Conservation (phyloP, 2,797 vertebrate species). For the Acrocephalus scirpaceus region DNA sequence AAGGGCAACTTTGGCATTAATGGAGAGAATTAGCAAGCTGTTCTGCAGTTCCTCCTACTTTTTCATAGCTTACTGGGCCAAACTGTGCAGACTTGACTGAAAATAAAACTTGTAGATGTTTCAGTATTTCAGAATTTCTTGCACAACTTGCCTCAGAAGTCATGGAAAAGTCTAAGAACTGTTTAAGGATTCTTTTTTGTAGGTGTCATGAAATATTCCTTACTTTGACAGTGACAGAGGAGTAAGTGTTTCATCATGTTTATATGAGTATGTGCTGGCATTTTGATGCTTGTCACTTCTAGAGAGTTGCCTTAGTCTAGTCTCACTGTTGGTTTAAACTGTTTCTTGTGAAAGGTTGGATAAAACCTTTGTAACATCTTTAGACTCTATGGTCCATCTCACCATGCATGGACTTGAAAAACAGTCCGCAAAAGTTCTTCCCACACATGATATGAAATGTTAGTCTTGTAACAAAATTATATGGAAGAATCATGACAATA, state of each 20-base stretch:
- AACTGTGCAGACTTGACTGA: constrained; percentile 26
- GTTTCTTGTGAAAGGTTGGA: background rate
- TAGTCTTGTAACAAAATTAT: background rate
- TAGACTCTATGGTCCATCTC: background rate
- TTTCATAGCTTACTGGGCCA: constrained; percentile 24
- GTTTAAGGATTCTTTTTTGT: constrained; percentile 46
- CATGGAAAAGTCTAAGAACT: constrained; percentile 13
- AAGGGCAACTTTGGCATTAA: constrained; percentile 40
- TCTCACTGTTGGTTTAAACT: background rate
- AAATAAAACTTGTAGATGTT: constrained; percentile 39
- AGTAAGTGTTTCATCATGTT: constrained; percentile 30
- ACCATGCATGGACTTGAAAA: background rate
- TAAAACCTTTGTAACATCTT: background rate
- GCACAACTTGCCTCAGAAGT: constrained; percentile 7
- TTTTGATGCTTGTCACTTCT: constrained; percentile 18
- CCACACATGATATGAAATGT: background rate
- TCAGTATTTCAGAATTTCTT: constrained; percentile 25
- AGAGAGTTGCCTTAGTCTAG: background rate
- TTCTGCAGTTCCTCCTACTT: constrained; percentile 57
- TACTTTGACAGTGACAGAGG: constrained; percentile 37
- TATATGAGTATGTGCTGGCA: constrained; percentile 22
- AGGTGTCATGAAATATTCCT: constrained; percentile 47
- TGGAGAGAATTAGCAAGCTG: constrained; percentile 31
- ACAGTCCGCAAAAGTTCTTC: background rate
- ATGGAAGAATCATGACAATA: background rate